phyloP scores from a whole-genome alignment of 2,113 vertebrate species.

The Podarcis cretensis region DNA sequence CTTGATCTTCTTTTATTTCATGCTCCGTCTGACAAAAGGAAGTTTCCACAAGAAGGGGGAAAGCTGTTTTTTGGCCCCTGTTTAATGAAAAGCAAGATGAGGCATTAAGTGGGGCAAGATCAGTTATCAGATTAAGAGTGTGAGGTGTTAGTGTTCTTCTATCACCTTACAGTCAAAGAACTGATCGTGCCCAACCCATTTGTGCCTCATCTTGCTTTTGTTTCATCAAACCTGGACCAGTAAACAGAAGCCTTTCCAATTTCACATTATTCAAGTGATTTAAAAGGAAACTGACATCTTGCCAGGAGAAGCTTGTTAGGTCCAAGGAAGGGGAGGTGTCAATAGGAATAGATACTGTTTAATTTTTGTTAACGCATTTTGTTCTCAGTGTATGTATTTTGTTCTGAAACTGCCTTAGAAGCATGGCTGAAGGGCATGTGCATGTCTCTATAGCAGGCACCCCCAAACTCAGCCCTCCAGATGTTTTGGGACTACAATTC shows the following conservation, averaged over 20 bases:
- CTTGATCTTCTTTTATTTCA: background rate
- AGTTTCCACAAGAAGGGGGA: background rate
- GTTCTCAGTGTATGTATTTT: no score
- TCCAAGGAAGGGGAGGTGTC: background rate
- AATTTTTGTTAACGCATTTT: no score
- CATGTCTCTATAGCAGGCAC: no score
- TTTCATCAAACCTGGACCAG: background rate
- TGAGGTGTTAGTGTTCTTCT: no score
- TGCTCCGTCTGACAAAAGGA: background rate
- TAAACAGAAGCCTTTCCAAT: no score
- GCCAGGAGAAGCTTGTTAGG: background rate
- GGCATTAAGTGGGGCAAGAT: background rate
- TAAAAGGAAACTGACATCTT: background rate
- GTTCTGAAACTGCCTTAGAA: no score
- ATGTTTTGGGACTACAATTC: no score
- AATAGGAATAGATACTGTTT: no score
- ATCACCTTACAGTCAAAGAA: no score
- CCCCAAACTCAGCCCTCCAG: no score
- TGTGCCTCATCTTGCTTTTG: background rate
- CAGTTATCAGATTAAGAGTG: background rate
- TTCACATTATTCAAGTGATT: background rate
- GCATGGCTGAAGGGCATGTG: no score
- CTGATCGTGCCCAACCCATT: background rate
- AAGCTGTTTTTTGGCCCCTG: background rate
- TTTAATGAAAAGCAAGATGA: background rate